Conservation (phyloP, 2,113 vertebrate species). For the Hippolais icterina region DNA sequence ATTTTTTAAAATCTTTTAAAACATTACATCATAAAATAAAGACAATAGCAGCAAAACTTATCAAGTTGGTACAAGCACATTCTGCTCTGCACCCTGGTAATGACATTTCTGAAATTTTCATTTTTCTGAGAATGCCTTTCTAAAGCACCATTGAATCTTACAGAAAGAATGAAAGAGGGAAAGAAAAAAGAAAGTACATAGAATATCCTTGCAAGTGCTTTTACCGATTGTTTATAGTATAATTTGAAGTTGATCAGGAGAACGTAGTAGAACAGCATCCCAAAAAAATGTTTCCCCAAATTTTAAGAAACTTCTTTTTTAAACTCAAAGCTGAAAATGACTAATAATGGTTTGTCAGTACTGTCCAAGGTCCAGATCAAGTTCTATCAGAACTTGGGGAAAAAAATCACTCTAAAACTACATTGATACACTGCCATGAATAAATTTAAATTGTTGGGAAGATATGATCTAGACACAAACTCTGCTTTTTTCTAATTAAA, state of each 20-base stretch:
- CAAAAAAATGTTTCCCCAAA: background rate
- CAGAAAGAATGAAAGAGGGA: background rate
- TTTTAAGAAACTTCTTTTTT: background rate
- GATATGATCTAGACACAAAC: background rate
- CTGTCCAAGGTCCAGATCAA: background rate
- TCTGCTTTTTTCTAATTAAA: background rate
- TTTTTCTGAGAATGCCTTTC: conserved; percentile 67
- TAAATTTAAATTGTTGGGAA: background rate
- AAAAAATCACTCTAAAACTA: background rate
- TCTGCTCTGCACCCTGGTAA: conserved; percentile 58
- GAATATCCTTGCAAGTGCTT: conserved; percentile 27
- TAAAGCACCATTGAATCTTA: conserved; percentile 74
- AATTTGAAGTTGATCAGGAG: background rate
- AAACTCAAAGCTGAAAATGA: background rate
- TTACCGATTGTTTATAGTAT: background rate
- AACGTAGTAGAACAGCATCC: background rate
- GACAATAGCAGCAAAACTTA: conserved; percentile 76
- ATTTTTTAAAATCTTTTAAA: conserved; percentile 60
- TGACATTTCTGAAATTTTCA: conserved; percentile 56
- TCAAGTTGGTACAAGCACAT: conserved; percentile 68
- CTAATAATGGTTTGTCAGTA: background rate
- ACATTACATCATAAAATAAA: conserved; percentile 72
- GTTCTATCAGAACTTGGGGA: background rate
- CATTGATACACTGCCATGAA: background rate
- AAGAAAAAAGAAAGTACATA: background rate